Conservation (phyloP, 2,888 invertebrate genomes). For the Panzeria rudis region DNA sequence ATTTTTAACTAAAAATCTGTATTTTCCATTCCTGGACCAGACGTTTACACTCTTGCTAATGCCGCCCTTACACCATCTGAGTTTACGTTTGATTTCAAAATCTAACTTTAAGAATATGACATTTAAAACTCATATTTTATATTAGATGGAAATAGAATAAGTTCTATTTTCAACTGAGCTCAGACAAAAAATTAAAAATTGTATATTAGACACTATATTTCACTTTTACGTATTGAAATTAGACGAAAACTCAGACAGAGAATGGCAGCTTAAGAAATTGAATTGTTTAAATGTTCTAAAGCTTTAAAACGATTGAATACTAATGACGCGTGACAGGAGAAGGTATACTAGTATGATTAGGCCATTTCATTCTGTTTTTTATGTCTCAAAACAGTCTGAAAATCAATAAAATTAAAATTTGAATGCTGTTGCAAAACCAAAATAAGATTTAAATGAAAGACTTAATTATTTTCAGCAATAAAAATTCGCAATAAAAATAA, state of each 20-base stretch:
- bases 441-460: background rate
- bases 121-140: too few species aligned
- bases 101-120: too few species aligned
- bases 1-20: background rate
- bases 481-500: background rate
- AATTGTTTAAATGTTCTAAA: conserved; percentile 18
- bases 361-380: conserved; percentile 40
- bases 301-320: conserved; percentile 24
- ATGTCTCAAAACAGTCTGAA: background rate
- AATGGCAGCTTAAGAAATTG: too few species aligned
- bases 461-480: background rate
- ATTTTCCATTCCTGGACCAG: conserved; percentile 13
- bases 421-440: background rate
- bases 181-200: too few species aligned
- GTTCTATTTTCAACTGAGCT: too few species aligned
- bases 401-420: conserved; percentile 3
- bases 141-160: too few species aligned
- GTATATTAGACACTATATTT: too few species aligned
- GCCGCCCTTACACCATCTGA: too few species aligned
- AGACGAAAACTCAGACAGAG: too few species aligned
- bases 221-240: too few species aligned
- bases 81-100: too few species aligned
- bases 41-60: background rate
- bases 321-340: conserved; percentile 37
- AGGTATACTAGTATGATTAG: conserved; percentile 37